Percentiles rank a stretch among this genome's conserved stretches.
Evolutionary conservation across 2,113 vertebrate species (phyloP).

Genomic region (Sterrhoptilus dennistouni): DNA sequence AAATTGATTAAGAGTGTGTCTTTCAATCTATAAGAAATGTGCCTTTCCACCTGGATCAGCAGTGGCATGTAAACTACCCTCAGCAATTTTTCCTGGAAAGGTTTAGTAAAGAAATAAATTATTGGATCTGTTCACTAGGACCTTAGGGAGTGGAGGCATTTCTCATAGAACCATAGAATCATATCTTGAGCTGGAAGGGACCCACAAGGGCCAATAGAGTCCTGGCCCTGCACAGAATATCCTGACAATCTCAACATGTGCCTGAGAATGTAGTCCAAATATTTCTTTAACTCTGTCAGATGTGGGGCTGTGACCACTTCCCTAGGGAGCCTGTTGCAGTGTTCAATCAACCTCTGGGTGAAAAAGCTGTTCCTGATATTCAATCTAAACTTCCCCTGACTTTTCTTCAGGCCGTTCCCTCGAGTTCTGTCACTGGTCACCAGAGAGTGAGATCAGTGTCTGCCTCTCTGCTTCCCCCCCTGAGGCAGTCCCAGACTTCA

Average conservation of each 20-base stretch:
- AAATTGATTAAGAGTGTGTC: background rate
- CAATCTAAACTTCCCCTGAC: background rate
- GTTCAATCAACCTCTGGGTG: background rate
- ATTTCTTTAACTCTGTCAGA: background rate
- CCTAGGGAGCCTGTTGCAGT: background rate
- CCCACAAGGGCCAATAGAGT: background rate
- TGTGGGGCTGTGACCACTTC: background rate
- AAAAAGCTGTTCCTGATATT: background rate
- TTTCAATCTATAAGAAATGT: background rate
- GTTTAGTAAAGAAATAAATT: background rate
- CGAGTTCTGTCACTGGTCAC: rapidly evolving
- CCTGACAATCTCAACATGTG: background rate
- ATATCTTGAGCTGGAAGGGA: background rate
- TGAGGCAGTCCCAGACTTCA: background rate
- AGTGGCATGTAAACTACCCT: background rate
- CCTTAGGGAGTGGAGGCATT: background rate
- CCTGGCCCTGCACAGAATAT: background rate
- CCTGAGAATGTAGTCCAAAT: background rate
- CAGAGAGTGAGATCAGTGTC: background rate
- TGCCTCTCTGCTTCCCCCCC: background rate
- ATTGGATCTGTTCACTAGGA: background rate
- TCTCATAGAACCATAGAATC: background rate
- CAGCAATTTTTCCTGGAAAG: background rate
- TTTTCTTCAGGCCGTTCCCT: background rate
- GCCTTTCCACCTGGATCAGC: background rate